Evolutionary conservation across 2,797 vertebrate species (phyloP), one percentile per base, ranked within the genome.

Genomic region (Mormyrops attenuatus): DNA sequence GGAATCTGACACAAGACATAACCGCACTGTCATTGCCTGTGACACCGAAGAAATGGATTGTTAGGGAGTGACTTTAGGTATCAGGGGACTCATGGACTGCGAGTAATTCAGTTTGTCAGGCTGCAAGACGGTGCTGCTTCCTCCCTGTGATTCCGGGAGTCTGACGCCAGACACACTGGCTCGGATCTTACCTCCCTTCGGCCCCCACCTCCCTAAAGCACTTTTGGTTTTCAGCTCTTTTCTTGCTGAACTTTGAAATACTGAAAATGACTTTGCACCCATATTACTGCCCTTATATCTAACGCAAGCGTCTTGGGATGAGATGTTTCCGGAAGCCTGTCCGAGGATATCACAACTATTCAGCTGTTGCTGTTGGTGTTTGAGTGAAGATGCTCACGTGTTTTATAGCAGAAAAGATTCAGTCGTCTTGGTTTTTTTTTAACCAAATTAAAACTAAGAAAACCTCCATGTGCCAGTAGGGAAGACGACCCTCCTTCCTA

Each of bases 31-130:
- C 69, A 34, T 73, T 26, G 41, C 20, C 44, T 84, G 41, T 41
- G 20, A 41, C 80, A 9, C 80, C 9, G 13, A 93, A 94, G 93
- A 93, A 91, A 94, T 93, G 95, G 34, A 73, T 73, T 17, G 26
- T 38, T 17, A 73, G 17, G 11, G 30, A 34, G 30, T 34, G 69
- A 73, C 38, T 73, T 38, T 73, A 38, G 30, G 15, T 15, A 73
- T 73, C 1, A 3, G 9, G 63, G 3, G 7, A 11, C 26, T 69
- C 63, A 69, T 13, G 30, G 3, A 34, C 69, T 38, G 26, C 3
- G 9, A 73, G 9, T 38, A 66, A 26, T 26, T 66, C 57, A 26
- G 22, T 38, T 38, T 17, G 30, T 34, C 34, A 17, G 69, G 26
- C 69, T 73, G 15, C 38, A 15, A 17, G 69, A 38, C 0, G 69